Percentiles rank a stretch among this genome's conserved stretches.
Conservation (phyloP, 2,797 vertebrate species). For the Silurus lanzhouensis region DNA sequence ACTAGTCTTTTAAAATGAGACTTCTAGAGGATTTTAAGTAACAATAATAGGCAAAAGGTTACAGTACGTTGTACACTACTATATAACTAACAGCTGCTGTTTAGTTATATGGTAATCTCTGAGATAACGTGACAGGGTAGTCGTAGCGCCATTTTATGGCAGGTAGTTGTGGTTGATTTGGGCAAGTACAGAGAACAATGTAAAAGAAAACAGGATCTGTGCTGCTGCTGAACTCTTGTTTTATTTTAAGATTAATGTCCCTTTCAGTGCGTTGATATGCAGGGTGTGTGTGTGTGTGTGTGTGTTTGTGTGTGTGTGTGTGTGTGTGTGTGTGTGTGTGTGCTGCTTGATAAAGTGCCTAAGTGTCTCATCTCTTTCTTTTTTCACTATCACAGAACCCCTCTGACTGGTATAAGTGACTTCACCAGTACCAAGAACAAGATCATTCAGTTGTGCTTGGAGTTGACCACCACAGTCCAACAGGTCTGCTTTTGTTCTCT, state of each 20-base stretch:
- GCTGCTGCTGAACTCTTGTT: slow-evolving; percentile 22
- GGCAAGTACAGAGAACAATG: slow-evolving; percentile 31
- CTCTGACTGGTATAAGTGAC: slow-evolving; percentile 94
- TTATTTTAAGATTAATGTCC: slow-evolving; percentile 22
- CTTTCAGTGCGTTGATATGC: slow-evolving; percentile 23
- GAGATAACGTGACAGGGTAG: background rate
- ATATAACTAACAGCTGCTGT: slow-evolving; percentile 1
- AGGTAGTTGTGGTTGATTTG: slow-evolving; percentile 33
- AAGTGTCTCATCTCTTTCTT: slow-evolving; percentile 24
- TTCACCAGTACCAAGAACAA: slow-evolving; percentile 96
- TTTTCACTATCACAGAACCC: slow-evolving; percentile 76
- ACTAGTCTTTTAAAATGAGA: background rate
- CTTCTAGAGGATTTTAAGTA: background rate
- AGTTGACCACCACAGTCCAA: slow-evolving; percentile 96
- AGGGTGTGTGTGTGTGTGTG: background rate
- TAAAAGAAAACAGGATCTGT: slow-evolving; percentile 18
- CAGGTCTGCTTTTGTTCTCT: slow-evolving; percentile 81
- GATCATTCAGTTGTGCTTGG: slow-evolving; percentile 97
- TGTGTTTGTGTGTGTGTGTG: background rate
- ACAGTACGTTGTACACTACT: background rate
- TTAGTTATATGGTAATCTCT: slow-evolving; percentile 29
- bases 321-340: background rate
- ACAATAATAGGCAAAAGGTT: background rate
- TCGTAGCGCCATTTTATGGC: background rate
- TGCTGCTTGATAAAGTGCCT: background rate